Base-by-base conservation (phyloP, 2,113 vertebrate species). In the Xyrauchen texanus region DNA sequence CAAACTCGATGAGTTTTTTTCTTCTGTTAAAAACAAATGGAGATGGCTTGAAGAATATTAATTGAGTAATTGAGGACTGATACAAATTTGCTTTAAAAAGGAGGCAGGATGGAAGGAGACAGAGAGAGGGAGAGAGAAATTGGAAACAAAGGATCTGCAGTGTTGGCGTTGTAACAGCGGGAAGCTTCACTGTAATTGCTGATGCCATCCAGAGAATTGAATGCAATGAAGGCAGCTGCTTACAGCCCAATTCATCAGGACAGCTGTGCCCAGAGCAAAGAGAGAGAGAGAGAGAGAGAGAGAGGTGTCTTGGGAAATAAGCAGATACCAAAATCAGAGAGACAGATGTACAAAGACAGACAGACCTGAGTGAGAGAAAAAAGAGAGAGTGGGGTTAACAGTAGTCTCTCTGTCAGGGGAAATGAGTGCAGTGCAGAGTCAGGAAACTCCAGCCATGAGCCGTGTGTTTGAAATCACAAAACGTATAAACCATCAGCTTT, bases 161-260 rank as follows among this genome's bases (percentile, higher is more conserved):
- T 73, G 60, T 77, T 68, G 78, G 68, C 65, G 77, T 66, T 66
- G 61, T 88, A 85, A 89, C 84, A 75, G 86, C 85, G 83, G 80
- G 85, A 89, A 86, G 87, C 88, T 83, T 34, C 34, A 81, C 82
- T 89, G 84, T 90, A 91, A 91, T 90, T 90, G 90, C 88, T 86
- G 87, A 89, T 90, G 76, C 83, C 81, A 88, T 93, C 89, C 90
- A 90, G 90, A 92, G 92, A 88, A 91, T 92, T 91, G 90, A 87
- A 89, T 90, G 89, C 91, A 90, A 92, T 91, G 88, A 93, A 90
- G 88, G 90, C 86, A 89, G 88, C 89, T 90, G 90, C 88, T 91
- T 90, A 91, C 84, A 86, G 89, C 86, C 88, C 85, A 88, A 90
- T 91, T 92, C 90, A 91, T 92, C 90, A 89, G 86, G 82, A 83